Evolutionary conservation across 2,888 invertebrate genomes (phyloP), one percentile per base, ranked within the genome.

Genomic region (Hirtodrosophila confusa): DNA sequence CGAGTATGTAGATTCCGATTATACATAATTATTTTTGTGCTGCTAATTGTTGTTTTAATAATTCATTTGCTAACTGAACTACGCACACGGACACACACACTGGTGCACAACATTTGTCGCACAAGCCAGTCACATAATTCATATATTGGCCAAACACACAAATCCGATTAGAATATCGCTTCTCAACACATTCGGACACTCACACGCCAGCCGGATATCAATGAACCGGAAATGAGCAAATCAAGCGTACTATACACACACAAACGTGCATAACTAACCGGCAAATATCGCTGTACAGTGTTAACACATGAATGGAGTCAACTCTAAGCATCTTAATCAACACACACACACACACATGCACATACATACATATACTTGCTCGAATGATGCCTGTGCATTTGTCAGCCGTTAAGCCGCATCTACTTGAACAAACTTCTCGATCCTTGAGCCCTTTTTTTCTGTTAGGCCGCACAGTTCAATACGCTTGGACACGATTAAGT

Each of bases 251-350:
- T 54, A 48, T 35, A 40, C 33, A 49, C 57, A 54, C 61, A 54
- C 45, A 39, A 37, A 53, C 7, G 9, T 31, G 7, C 31, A 31
- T 31, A 58, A 35, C 49, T 53, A 53, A 23, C 48, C 49, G 35
- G 58, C 67, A 64, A 62, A 74, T 77, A 66, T 57, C 60, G 58
- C 44, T 41, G 50, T 54, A 67, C 67, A 64, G 41, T 58, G 67
- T 83, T 82, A 79, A 77, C 86, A 86, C 78, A 78, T 80, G 76
- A 84, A 74, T 83, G 82, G 87, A 87, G 79, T 80, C 86, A 78
- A 73, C 55, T 69, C 50, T 64, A 79, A 77, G 73, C 85, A 77
- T 76, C 77, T 87, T 87, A 87, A 84, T 74, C 82, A 87, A 82
- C 56, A 56, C 31, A 51, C 54, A 48, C 45, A 63, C 69, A 56